These are phyloP conservation scores for Pseudomugil tenellus DNA, from an alignment of 2,797 vertebrate species.

Conservation along the genomic window DNA sequence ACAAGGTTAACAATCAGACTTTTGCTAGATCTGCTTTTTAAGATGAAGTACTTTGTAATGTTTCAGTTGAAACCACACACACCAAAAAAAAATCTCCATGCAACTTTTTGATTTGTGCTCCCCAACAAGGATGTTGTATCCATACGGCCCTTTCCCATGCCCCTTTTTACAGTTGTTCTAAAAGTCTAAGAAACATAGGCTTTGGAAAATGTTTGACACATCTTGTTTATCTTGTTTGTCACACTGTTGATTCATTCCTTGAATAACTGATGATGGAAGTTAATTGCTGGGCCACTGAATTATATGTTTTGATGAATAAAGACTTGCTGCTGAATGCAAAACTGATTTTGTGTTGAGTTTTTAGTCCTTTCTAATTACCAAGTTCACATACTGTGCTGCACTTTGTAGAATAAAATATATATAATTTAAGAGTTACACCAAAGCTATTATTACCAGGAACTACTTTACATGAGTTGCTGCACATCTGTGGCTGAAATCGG, in stretches of 20 bases:
- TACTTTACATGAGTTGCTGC: constrained; percentile 8
- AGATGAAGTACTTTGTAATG: too few relatives aligned
- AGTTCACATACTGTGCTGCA: constrained; percentile 12
- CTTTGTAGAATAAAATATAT: constrained; percentile 27
- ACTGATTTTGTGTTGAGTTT: constrained; percentile 27
- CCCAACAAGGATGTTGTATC: too few relatives aligned
- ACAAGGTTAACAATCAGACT: background rate
- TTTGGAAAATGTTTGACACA: background rate
- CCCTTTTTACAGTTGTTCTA: background rate
- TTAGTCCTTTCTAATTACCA: constrained; percentile 34
- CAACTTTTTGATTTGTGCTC: too few relatives aligned
- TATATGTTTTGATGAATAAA: constrained; percentile 11
- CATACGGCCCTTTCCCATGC: too few relatives aligned
- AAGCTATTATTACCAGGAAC: constrained; percentile 24
- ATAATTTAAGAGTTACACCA: constrained; percentile 32
- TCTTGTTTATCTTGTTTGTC: background rate
- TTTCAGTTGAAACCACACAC: too few relatives aligned
- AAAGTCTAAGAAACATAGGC: background rate
- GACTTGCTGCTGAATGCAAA: background rate
- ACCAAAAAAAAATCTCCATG: too few relatives aligned
- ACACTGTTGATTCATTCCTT: constrained; percentile 6
- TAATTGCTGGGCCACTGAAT: constrained; percentile 11
- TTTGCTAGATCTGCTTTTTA: too few relatives aligned
- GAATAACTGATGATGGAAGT: background rate
- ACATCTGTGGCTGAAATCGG: constrained; percentile 9